A percentile compares a stretch with the other conserved stretches of the same genome.
Conservation (phyloP, 2,888 invertebrate genomes). For the Folsomia manolachei region DNA sequence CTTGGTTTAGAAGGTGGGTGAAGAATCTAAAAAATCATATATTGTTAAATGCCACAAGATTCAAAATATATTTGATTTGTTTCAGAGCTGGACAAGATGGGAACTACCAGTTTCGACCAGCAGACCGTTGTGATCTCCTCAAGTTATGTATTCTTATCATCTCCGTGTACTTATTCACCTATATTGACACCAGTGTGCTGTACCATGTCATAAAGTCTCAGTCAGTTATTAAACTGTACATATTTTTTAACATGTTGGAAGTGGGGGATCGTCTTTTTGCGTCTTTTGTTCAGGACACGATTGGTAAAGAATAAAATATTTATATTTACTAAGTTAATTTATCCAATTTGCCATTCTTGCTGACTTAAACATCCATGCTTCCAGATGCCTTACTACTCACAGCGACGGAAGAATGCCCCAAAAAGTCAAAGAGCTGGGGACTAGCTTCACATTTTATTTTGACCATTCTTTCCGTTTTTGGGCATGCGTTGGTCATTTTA, state of each 20-base stretch:
- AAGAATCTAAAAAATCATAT: not conserved
- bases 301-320: slow-evolving; percentile 54
- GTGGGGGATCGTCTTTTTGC: slow-evolving; percentile 89
- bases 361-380: slow-evolving; percentile 15
- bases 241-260: slow-evolving; percentile 99
- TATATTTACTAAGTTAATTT: not conserved
- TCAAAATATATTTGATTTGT: not conserved
- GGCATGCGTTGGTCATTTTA: slow-evolving; percentile 45
- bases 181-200: slow-evolving; percentile 95
- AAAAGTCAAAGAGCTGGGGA: slow-evolving; percentile 60
- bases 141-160: slow-evolving; percentile 84
- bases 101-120: slow-evolving; percentile 66
- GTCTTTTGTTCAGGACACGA: slow-evolving; percentile 95
- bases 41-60: not conserved
- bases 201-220: slow-evolving; percentile 97
- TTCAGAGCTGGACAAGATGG: not conserved
- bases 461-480: slow-evolving; percentile 80
- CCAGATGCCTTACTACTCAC: slow-evolving; percentile 95
- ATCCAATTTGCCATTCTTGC: not conserved
- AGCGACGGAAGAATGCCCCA: slow-evolving; percentile 76
- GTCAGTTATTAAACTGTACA: slow-evolving; percentile 97
- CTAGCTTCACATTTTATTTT: slow-evolving; percentile 86
- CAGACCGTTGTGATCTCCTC: slow-evolving; percentile 92
- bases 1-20: slow-evolving; percentile 58
- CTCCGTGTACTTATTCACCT: slow-evolving; percentile 79